Evolutionary conservation across 1,140 invertebrate genomes (phyloP).

Genomic region (Drosophila pruinosa): DNA sequence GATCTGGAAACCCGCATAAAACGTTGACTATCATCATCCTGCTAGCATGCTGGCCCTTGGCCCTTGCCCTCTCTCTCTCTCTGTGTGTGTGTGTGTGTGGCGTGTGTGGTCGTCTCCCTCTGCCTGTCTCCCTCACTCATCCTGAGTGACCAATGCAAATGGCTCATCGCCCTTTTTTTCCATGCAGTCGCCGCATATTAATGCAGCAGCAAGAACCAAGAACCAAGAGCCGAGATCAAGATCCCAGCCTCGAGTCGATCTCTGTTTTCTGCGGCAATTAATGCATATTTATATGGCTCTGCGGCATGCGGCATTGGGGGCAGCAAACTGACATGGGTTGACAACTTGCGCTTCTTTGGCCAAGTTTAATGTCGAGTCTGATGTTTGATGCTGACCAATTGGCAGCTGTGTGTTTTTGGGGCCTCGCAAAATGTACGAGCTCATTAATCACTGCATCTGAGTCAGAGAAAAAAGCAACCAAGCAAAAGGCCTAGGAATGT

Average conservation of each 20-base stretch:
- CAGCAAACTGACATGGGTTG: constrained; percentile 46
- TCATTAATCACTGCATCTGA: too few species aligned
- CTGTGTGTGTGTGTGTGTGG: too few species aligned
- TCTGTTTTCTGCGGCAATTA: constrained; percentile 19
- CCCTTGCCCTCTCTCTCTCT: background rate
- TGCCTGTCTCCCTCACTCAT: constrained; percentile 8
- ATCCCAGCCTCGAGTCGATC: background rate
- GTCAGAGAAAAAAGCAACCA: too few species aligned
- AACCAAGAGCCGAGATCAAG: constrained; percentile 10
- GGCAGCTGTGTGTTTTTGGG: too few species aligned
- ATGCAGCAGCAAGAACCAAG: constrained; percentile 1
- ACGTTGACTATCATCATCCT: constrained; percentile 5
- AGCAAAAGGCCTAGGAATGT: too few species aligned
- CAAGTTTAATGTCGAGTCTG: constrained; percentile 1
- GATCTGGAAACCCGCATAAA: constrained; percentile 39
- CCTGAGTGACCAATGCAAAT: constrained; percentile 20
- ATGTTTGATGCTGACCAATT: background rate
- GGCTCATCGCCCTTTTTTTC: constrained; percentile 19
- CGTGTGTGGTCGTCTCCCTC: too few species aligned
- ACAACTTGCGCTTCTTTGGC: constrained; percentile 13
- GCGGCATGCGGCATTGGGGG: background rate
- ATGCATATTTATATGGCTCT: constrained; percentile 50
- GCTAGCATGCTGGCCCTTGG: background rate
- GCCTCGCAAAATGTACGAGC: too few species aligned
- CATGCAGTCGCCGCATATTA: constrained; percentile 17